Conservation (phyloP, 30 jellyfish, hydroid and myxozoan species). For the Aurelia sp. region DNA sequence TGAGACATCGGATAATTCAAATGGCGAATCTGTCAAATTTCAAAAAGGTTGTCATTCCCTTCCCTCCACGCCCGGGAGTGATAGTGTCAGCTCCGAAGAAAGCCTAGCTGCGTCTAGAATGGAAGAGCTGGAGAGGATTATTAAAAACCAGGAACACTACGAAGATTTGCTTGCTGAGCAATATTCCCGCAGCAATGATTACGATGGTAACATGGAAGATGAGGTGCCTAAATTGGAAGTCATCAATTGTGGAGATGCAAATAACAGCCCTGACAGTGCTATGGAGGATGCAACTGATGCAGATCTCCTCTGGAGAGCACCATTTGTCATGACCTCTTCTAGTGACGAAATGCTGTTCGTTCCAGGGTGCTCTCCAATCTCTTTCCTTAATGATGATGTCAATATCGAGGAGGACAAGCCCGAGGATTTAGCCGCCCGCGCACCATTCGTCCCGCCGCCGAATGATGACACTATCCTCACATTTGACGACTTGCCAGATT, state of each 20-base stretch:
- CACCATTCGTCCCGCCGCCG: conserved; percentile 96
- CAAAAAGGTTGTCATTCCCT: conserved; percentile 30
- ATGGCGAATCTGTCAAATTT: conserved; percentile 38
- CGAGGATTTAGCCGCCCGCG: conserved; percentile 81
- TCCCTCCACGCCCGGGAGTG: conserved; percentile 88
- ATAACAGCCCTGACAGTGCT: conserved; percentile 8
- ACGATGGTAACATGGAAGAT: conserved; percentile 49
- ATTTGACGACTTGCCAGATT: conserved; percentile 71
- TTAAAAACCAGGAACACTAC: conserved; percentile 60
- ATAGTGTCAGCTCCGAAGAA: conserved; percentile 70
- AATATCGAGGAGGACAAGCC: conserved; percentile 38
- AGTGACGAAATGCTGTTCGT: conserved; percentile 51
- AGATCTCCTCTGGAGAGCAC: conserved; percentile 69
- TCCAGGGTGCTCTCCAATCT: conserved; percentile 58
- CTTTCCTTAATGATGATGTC: conserved; percentile 34
- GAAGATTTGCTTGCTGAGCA: conserved; percentile 59
- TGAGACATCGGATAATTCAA: background rate
- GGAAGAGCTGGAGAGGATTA: conserved; percentile 76
- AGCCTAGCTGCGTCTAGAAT: conserved; percentile 69
- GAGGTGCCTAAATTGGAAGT: conserved; percentile 78
- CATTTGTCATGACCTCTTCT: conserved; percentile 69
- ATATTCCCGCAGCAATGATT: conserved; percentile 27
- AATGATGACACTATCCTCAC: conserved; percentile 75
- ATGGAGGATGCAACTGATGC: conserved; percentile 39
- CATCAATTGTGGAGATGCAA: conserved; percentile 14